phyloP scores from a whole-genome alignment of 2,113 vertebrate genomes.

The Mirza zaza region DNA sequence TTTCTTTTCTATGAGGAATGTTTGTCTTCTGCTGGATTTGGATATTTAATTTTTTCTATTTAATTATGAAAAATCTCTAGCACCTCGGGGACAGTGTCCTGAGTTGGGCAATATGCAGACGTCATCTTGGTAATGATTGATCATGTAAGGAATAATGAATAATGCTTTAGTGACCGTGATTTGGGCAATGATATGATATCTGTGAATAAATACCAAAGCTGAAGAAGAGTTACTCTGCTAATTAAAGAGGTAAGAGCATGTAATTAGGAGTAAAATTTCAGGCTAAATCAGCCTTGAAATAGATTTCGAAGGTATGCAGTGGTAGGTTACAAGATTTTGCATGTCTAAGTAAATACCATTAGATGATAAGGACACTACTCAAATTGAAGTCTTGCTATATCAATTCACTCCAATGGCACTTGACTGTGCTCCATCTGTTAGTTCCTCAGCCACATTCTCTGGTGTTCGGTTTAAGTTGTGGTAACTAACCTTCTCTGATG shows the following conservation, averaged over 20 bases:
- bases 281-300: conserved; percentile 35
- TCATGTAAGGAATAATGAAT: not conserved
- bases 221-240: not conserved
- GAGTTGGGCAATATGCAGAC: not conserved
- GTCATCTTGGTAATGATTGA: not conserved
- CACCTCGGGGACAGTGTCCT: not conserved
- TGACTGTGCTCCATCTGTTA: not conserved
- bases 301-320: not conserved
- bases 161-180: not conserved
- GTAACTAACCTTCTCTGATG: not conserved
- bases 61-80: not conserved
- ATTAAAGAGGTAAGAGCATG: conserved; percentile 13
- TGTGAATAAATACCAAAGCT: not conserved
- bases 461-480: not conserved
- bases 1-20: not conserved
- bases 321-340: not conserved
- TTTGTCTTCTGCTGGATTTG: not conserved
- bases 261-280: conserved; percentile 5
- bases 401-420: not conserved
- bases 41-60: not conserved
- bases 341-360: not conserved
- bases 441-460: fast-evolving
- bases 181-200: not conserved
- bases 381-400: not conserved
- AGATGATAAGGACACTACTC: not conserved